Base-by-base conservation (phyloP, 2,888 invertebrate genomes). In the Dicranocentrus wangi region DNA sequence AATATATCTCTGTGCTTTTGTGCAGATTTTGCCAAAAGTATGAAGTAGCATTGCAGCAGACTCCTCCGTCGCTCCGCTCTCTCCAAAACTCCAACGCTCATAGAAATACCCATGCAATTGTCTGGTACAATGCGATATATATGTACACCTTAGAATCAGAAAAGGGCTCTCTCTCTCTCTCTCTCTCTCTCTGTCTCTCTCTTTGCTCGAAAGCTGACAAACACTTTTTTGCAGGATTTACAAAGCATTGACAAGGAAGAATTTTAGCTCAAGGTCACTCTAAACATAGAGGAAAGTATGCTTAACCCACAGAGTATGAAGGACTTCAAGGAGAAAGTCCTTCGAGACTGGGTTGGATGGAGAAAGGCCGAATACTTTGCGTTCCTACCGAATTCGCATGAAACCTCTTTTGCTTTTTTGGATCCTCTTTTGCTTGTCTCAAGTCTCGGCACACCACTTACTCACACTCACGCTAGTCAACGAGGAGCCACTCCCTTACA, bases 211-310 rank as follows among this genome's bases (percentile, higher is more conserved):
- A 15, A 53, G 13, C 17, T 53, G 8, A 15, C 53, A 8, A 53
- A 17, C 13, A 53, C n/a, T n/a, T n/a, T 63, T 63, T 17, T 8
- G 55, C 55, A 55, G 53, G 53, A 53, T 60, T 71, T 60, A 42
- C 25, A 43, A 65, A 55, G 73, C 73, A 73, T 65, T 65, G 55
- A 73, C 73, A 63, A 73, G 65, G 73, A 73, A n/a, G n/a, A 65
- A 65, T 73, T 73, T 73, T 63, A 73, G 73, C 73, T 65, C 73
- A 73, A 73, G 73, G 73, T 28, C 73, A 65, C 28, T 43, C 23
- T 53, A 63, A 19, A 13, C 19, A 39, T 51, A 13, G 42, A 23
- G 21, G 17, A 39, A 10, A 39, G 32, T 19, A 39, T 21, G n/a
- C 65, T 51, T 13, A 58, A 27, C 21, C 19, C 32, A 55, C 47